A percentile compares a stretch with the other conserved stretches of the same genome.
These are phyloP conservation scores for Rhinolophus sinicus DNA, from an alignment of 2,113 vertebrate species.

Conservation along the genomic window DNA sequence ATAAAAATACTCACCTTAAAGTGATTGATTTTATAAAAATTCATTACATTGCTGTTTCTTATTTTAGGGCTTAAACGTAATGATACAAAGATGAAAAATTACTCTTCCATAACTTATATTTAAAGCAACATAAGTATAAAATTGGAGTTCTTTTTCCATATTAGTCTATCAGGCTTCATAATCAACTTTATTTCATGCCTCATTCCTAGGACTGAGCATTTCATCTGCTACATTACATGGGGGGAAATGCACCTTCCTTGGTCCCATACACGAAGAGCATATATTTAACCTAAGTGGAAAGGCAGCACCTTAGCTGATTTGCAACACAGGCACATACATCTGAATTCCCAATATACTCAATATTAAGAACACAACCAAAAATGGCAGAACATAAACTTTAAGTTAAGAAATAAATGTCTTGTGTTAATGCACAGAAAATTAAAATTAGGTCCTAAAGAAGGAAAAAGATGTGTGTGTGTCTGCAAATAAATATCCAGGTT, in stretches of 20 bases:
- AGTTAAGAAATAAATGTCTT: slow-evolving; percentile 47
- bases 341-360: slow-evolving; percentile 41
- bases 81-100: slow-evolving; percentile 66
- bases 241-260: slow-evolving; percentile 31
- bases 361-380: neutral
- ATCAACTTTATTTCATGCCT: slow-evolving; percentile 73
- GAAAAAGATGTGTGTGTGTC: neutral
- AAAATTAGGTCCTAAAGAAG: slow-evolving; percentile 32
- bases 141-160: slow-evolving; percentile 46
- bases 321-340: slow-evolving; percentile 16
- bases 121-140: slow-evolving; percentile 64
- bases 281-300: slow-evolving; percentile 64
- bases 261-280: slow-evolving; percentile 41
- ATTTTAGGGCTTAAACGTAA: slow-evolving; percentile 58
- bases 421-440: slow-evolving; percentile 53
- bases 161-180: slow-evolving; percentile 56
- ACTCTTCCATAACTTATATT: slow-evolving; percentile 58
- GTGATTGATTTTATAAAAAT: slow-evolving; percentile 65
- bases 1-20: slow-evolving; percentile 69
- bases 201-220: slow-evolving; percentile 57
- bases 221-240: slow-evolving; percentile 37
- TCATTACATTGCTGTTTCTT: slow-evolving; percentile 25
- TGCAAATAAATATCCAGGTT: slow-evolving; percentile 26
- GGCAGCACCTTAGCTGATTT: slow-evolving; percentile 42
- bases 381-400: slow-evolving; percentile 28